Percentiles rank a stretch among this genome's conserved stretches.
phyloP scores from a whole-genome alignment of 2,888 invertebrate species.

The Beris chalybata region DNA sequence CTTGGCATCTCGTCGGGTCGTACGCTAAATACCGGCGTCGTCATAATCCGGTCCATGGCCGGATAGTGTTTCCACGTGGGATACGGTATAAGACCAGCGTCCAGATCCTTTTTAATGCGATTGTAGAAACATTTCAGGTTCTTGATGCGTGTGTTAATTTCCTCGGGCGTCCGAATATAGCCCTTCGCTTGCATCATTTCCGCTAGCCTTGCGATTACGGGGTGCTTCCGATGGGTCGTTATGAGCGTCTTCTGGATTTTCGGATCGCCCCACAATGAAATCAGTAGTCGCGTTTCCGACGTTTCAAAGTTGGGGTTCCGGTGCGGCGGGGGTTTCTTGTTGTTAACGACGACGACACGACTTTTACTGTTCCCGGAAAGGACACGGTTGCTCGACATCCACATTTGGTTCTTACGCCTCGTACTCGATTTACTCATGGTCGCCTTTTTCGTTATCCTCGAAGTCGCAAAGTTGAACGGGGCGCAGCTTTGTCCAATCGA shows the following conservation, averaged over 20 bases:
- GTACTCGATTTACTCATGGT: conserved; percentile 13
- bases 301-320: conserved; percentile 65
- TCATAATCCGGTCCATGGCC: conserved; percentile 63
- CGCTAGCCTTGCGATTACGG: conserved; percentile 61
- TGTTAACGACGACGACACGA: not conserved
- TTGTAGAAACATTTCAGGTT: conserved; percentile 65
- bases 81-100: conserved; percentile 58
- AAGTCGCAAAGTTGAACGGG: no score
- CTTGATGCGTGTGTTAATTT: conserved; percentile 64
- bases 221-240: conserved; percentile 63
- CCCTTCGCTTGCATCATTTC: conserved; percentile 63
- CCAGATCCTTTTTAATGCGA: conserved; percentile 61
- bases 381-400: conserved; percentile 49
- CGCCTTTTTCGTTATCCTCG: no score
- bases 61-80: conserved; percentile 63
- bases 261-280: conserved; percentile 64
- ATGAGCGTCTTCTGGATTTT: conserved; percentile 62
- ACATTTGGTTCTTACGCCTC: conserved; percentile 45
- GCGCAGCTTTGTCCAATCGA: no score
- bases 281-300: conserved; percentile 63
- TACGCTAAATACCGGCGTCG: conserved; percentile 55
- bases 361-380: conserved; percentile 40
- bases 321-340: conserved; percentile 41
- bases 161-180: conserved; percentile 62
- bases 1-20: conserved; percentile 55